Base-by-base conservation (phyloP, 2,797 vertebrate species). In the Caiman crocodilus region DNA sequence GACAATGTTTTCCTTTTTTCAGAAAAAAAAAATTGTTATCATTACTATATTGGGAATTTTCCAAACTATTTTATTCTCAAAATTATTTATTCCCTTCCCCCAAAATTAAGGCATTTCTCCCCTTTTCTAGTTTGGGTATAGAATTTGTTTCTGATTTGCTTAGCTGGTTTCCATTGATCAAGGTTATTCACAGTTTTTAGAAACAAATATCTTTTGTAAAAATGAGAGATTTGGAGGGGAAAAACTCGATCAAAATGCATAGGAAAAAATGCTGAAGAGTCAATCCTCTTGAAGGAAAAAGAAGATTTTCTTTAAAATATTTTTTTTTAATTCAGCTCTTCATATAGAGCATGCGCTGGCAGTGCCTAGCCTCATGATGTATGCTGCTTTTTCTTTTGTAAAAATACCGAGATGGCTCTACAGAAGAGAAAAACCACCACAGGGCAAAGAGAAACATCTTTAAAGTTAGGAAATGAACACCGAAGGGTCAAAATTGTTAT, bases 401-500 rank as follows among this genome's bases (percentile, higher is more conserved):
- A 71, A 35, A 71, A 25, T 21, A 35, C 25, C 32, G 23, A 71
- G 32, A 71, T 23, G 25, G 23, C 35, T 23, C 79, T 21, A 71
- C 1, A 82, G 58, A 87, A 95, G 6, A 18, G 26, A 82, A 91
- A 91, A 87, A 82, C 13, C 91, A 92, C 76, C 17, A 42, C 56
- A 86, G 30, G 57, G 88, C 25, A 80, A 79, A 55, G 84, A 59
- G 56, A 89, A 93, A 85, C 55, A 50, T 6, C 81, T 82, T 80
- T 76, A 71, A 90, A 88, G 35, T 73, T 88, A 92, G 91, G 57
- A 74, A 74, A 42, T 2, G 17, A 61, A 89, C 86, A 92, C 74
- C 58, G 82, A 67, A 92, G 64, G 74, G 58, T 91, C 25, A 30
- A 92, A 96, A 82, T 80, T 91, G 93, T 93, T 96, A 92, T 90